Evolutionary conservation across 2,113 vertebrate genomes (phyloP).

Genomic region (Piaya cayana): DNA sequence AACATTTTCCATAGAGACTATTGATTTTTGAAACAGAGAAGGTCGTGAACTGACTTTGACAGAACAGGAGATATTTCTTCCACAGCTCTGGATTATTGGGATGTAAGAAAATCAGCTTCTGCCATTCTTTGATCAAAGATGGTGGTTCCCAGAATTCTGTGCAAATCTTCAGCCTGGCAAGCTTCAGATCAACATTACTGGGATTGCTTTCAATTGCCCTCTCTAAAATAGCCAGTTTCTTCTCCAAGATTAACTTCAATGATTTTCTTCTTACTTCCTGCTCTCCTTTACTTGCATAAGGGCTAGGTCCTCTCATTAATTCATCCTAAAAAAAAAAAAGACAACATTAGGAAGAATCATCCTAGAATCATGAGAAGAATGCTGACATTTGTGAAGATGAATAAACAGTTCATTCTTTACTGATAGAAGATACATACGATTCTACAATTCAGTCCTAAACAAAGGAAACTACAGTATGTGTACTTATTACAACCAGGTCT

Average conservation of each 20-base stretch:
- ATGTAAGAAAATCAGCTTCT: conserved; percentile 93
- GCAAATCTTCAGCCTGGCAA: conserved; percentile 86
- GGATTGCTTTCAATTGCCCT: conserved; percentile 89
- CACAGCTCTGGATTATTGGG: conserved; percentile 91
- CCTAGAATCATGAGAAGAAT: background rate
- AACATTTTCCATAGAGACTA: conserved; percentile 88
- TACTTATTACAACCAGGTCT: background rate
- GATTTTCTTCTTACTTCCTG: conserved; percentile 73
- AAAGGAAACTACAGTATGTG: background rate
- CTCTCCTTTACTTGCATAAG: conserved; percentile 73
- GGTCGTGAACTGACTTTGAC: conserved; percentile 93
- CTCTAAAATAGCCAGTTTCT: conserved; percentile 92
- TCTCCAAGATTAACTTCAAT: conserved; percentile 84
- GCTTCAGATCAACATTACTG: conserved; percentile 85
- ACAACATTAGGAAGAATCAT: background rate
- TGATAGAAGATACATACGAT: background rate
- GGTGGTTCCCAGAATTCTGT: conserved; percentile 90
- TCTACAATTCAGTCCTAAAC: background rate
- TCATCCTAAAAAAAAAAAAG: conserved; percentile 81
- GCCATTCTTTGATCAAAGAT: conserved; percentile 90
- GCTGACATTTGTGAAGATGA: background rate
- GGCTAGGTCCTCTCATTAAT: conserved; percentile 74
- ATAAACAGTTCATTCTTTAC: background rate
- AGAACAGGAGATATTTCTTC: conserved; percentile 90
- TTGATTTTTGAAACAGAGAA: conserved; percentile 89